Base-by-base conservation (phyloP, 37 sponge, comb jelly and placozoan genomes). In the Aplysina aerophoba region DNA sequence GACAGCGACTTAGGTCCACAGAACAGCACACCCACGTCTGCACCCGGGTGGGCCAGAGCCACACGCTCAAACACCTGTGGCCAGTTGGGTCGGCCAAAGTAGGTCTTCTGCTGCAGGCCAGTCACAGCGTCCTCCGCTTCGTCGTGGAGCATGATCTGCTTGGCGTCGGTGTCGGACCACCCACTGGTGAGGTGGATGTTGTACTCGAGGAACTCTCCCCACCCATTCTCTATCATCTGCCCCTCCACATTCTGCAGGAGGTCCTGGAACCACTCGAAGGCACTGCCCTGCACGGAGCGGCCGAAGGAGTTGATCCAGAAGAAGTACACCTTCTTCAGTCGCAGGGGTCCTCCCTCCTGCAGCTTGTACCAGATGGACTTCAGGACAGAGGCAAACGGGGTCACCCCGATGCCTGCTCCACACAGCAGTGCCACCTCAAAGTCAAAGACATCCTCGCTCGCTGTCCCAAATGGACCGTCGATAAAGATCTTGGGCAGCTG, bases 391-490 rank as follows among this genome's bases (percentile, higher is more conserved):
- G 98, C 98, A 88, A 95, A 98, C 0, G 98, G 98, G 54, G 98
- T 98, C 20, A 95, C 94, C 35, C 98, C 98, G 67, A 98, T 95
- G 13, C 98, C 98, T 21, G 96, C 98, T 8, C 96, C 98, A 83
- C 93, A 87, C 68, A 91, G 67, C 75, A 98, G 60, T 1, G 90
- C 96, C 2, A 88, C 91, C 53, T 93, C 86, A 74, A 91, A 93
- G 15, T 87, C 81, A 73, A 98, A 98, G 57, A 95, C 94, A 82
- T 98, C 98, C 91, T 98, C 98, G 80, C 96, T 95, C 21, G 96
- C 94, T 39, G 98, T 98, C 0, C 98, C 98, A 77, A 95, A 98
- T 62, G 98, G 98, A 35, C 98, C 98, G 83, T 98, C 98, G 22
- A 96, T 61, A 64, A 84, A 37, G n/a, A 98, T 90, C 91, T 85